Percentiles rank a stretch among this genome's conserved stretches.
Evolutionary conservation across 2,797 vertebrate species (phyloP).

Genomic region (Rachycentron canadum): DNA sequence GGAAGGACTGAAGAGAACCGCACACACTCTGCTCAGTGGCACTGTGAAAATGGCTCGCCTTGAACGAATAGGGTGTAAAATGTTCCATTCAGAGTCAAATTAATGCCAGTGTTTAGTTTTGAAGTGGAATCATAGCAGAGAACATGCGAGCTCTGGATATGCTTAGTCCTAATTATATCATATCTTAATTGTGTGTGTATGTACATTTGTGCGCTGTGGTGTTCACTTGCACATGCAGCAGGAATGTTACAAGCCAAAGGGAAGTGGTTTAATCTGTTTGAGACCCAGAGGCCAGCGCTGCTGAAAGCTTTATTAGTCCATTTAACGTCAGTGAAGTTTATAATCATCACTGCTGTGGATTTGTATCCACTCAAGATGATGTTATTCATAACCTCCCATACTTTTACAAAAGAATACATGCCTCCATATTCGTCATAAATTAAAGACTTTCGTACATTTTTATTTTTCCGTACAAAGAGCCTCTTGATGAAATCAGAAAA

Average conservation of each 20-base stretch:
- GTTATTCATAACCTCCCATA: constrained; percentile 12
- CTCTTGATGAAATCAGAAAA: constrained; percentile 27
- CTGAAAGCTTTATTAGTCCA: constrained; percentile 47
- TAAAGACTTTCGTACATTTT: background rate
- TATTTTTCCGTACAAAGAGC: background rate
- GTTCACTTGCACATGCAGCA: constrained; percentile 43
- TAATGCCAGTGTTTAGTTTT: constrained; percentile 27
- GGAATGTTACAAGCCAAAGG: constrained; percentile 66
- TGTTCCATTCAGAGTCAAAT: constrained; percentile 12
- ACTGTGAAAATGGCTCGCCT: background rate
- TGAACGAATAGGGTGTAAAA: constrained; percentile 14
- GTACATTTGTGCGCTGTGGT: constrained; percentile 1
- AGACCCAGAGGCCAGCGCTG: constrained; percentile 56
- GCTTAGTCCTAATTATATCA: constrained; percentile 67
- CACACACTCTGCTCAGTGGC: background rate
- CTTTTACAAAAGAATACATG: background rate
- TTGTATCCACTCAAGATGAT: constrained; percentile 13
- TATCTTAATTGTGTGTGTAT: constrained; percentile 54
- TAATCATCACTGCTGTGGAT: constrained; percentile 19
- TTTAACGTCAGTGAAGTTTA: constrained; percentile 32
- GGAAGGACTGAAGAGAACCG: constrained; percentile 1
- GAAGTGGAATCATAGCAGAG: constrained; percentile 15
- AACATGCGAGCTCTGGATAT: constrained; percentile 52
- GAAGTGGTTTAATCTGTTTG: constrained; percentile 64
- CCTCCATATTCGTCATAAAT: background rate